Conservation (phyloP, 2,888 invertebrate genomes). For the Pandemis cinnamomeana region DNA sequence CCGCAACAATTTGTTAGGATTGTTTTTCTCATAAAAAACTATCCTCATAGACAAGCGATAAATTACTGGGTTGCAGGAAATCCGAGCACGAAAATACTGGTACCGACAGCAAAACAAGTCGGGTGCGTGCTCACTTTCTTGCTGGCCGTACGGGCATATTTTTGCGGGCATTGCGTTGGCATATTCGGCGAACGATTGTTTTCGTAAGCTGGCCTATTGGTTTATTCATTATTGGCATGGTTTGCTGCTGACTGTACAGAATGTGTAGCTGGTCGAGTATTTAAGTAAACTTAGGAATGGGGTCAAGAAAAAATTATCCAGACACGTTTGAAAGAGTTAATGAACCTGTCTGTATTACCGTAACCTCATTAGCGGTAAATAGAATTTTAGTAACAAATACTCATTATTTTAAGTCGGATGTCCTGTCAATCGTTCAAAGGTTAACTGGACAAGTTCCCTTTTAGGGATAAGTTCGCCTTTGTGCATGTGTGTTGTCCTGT, state of each 20-base stretch:
- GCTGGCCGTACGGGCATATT: conserved; percentile 1
- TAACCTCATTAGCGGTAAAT: no score
- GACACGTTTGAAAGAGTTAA: not conserved
- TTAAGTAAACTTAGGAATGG: not conserved
- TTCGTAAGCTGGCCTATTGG: conserved; percentile 1
- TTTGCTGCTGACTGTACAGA: conserved; percentile 21
- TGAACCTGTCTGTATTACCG: no score
- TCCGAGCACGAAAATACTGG: conserved; percentile 26
- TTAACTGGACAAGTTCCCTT: no score
- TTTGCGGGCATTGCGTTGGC: conserved; percentile 1
- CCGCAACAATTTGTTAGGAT: conserved; percentile 36
- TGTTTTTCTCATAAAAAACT: conserved; percentile 36
- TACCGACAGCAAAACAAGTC: conserved; percentile 6
- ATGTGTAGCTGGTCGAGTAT: not conserved
- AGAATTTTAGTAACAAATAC: no score
- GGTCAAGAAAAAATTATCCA: not conserved
- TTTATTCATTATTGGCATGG: conserved; percentile 17
- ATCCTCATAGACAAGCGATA: conserved; percentile 35
- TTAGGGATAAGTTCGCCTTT: no score
- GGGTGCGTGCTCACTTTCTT: not conserved
- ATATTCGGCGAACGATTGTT: conserved; percentile 19
- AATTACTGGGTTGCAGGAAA: conserved; percentile 25
- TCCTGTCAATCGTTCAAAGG: no score
- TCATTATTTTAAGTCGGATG: no score
- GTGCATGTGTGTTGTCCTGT: no score